Evolutionary conservation across 2,888 invertebrate genomes (phyloP), one percentile per base, ranked within the genome.

Genomic region (Ellobium chinense): DNA sequence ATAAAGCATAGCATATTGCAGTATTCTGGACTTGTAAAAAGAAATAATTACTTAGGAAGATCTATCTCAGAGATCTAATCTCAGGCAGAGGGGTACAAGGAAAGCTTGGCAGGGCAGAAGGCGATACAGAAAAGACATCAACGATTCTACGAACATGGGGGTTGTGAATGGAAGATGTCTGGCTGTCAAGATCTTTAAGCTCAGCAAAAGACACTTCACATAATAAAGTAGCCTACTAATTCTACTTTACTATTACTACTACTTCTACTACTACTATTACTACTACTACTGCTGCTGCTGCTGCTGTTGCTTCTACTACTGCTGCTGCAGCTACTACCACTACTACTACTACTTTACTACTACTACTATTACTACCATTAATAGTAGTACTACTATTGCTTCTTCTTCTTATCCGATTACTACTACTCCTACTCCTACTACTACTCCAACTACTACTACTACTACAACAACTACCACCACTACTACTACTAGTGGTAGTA

Each of bases 331-430:
- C 46, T 46, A 46, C 46, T 46, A 46, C 46, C 18, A 46, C 46
- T 46, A 46, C 46, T 12, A 46, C 46, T 46, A 46, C 46, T 46
- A 46, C 46, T 46, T 39, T 60, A 75, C 73, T 73, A 58, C 73
- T 73, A 73, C 73, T 73, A 31, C 73, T 73, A 73, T 24, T 58
- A 58, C 73, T 58, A 56, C 73, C 36, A 56, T 34, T 73, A 56
- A 29, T 58, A 29, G 34, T 73, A 56, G 14, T 73, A 56, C 73
- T 58, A 58, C 58, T 58, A 73, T 34, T 73, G 31, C 60, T 58
- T 9, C 56, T 72, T 29, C 58, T 34, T 56, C 56, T 58, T 56
- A 27, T 34, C 54, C 27, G 7, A 37, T 21, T 36, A 14, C 14
- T 29, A n/a, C 63, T 34, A 5, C 69, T 69, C 34, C 69, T 37